Percentiles rank a stretch among this genome's conserved stretches.
These are phyloP conservation scores for Diachasmimorpha longicaudata DNA, from an alignment of 1,140 invertebrate genomes.

Conservation along the genomic window DNA sequence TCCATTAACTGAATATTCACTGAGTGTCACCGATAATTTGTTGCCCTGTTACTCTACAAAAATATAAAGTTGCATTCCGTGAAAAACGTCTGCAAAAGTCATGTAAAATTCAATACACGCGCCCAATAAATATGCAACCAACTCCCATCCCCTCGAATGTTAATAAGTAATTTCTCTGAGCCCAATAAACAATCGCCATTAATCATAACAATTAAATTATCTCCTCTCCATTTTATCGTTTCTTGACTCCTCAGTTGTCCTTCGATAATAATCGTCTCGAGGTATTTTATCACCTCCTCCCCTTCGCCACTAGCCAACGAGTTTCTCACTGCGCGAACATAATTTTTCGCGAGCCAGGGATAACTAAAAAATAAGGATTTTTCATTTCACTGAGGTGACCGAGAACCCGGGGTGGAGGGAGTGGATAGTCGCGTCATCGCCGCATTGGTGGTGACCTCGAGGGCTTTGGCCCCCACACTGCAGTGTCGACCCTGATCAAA, in stretches of 20 bases:
- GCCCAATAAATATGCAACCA: too few relatives aligned
- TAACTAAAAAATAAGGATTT: too few relatives aligned
- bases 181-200: background rate
- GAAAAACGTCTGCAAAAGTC: too few relatives aligned
- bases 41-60: too few relatives aligned
- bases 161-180: too few relatives aligned
- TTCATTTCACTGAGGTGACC: too few relatives aligned
- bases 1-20: too few relatives aligned
- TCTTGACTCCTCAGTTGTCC: constrained; percentile 27
- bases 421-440: constrained; percentile 1
- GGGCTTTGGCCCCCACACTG: constrained; percentile 42
- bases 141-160: too few relatives aligned
- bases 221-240: constrained; percentile 25
- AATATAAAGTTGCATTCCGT: too few relatives aligned
- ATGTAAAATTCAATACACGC: too few relatives aligned
- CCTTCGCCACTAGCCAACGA: too few relatives aligned
- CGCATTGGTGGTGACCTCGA: constrained; percentile 36
- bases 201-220: constrained; percentile 17
- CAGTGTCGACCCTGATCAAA: constrained; percentile 44
- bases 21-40: too few relatives aligned
- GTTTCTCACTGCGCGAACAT: background rate
- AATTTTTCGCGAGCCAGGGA: background rate
- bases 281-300: background rate
- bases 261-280: constrained; percentile 22
- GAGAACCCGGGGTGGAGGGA: background rate